phyloP scores from a whole-genome alignment of 2,888 invertebrate species.

The Gonocerus acuteangulatus region DNA sequence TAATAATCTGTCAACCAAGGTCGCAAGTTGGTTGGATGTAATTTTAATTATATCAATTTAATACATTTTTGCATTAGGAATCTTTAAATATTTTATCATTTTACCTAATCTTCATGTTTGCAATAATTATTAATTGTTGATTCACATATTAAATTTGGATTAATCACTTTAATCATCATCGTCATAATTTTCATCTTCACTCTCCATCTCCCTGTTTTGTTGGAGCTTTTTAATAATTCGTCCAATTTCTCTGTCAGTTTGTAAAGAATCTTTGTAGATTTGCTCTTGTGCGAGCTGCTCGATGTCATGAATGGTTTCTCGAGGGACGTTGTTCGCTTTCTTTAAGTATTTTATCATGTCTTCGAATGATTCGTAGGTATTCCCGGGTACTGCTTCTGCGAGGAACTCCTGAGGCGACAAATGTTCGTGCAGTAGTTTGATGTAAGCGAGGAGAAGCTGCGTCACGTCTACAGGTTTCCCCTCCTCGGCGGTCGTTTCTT shows the following conservation, averaged over 20 bases:
- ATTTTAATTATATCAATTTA: too few species aligned
- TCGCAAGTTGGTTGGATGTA: too few species aligned
- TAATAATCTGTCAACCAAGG: too few species aligned
- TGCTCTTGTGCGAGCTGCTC: conserved; percentile 1
- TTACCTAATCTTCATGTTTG: too few species aligned
- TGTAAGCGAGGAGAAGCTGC: conserved; percentile 28
- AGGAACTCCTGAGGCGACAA: conserved; percentile 28
- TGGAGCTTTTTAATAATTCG: conserved; percentile 2
- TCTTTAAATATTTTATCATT: too few species aligned
- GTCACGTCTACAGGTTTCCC: conserved; percentile 5
- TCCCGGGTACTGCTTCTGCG: conserved; percentile 25
- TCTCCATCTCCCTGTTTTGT: neutral
- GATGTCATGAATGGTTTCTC: conserved; percentile 28
- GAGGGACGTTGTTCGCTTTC: conserved; percentile 11
- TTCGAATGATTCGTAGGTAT: conserved; percentile 12
- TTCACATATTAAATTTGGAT: too few species aligned
- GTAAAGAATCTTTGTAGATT: neutral
- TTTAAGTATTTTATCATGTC: conserved; percentile 29
- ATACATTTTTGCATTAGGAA: too few species aligned
- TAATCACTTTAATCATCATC: too few species aligned
- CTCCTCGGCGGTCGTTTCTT: conserved; percentile 23
- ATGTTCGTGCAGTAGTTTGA: conserved; percentile 26
- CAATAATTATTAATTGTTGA: too few species aligned
- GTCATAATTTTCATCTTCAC: conserved; percentile 1
- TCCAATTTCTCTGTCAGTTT: conserved; percentile 8